Percentiles rank a stretch among this genome's conserved stretches.
These are phyloP conservation scores for Cryptosula pallasiana DNA, from an alignment of 2,888 invertebrate species.

Conservation along the genomic window DNA sequence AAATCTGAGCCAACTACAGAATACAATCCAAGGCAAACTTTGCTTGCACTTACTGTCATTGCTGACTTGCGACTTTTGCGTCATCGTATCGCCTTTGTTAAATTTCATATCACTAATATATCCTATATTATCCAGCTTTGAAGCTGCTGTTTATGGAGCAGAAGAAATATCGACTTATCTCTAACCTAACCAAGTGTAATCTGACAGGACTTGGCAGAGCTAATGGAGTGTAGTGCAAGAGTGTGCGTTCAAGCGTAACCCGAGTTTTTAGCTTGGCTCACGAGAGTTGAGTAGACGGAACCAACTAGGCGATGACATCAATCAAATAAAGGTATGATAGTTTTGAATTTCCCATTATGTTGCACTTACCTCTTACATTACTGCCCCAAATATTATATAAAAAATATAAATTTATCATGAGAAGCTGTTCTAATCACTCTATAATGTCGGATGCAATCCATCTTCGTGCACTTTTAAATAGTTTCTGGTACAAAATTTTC, in stretches of 20 bases:
- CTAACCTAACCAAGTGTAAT: no score
- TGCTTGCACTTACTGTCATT: background rate
- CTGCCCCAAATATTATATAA: no score
- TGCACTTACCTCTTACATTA: no score
- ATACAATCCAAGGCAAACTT: background rate
- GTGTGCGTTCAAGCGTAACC: no score
- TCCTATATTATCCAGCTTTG: conserved; percentile 10
- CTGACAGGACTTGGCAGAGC: background rate
- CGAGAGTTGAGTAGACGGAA: background rate
- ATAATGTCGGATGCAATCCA: no score
- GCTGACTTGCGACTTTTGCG: background rate
- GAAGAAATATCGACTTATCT: background rate
- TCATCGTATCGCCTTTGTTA: conserved; percentile 12
- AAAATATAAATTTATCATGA: no score
- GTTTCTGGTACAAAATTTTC: no score
- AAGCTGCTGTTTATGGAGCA: background rate
- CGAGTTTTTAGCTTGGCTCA: background rate
- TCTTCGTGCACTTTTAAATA: no score
- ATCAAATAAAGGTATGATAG: no score
- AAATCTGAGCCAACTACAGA: background rate
- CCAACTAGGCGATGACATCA: background rate
- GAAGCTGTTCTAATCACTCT: no score
- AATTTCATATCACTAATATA: conserved; percentile 22
- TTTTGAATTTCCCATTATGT: no score
- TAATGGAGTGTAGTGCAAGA: background rate